Base-by-base conservation (phyloP, 2,797 vertebrate genomes). In the Rhynchotus rufescens region DNA sequence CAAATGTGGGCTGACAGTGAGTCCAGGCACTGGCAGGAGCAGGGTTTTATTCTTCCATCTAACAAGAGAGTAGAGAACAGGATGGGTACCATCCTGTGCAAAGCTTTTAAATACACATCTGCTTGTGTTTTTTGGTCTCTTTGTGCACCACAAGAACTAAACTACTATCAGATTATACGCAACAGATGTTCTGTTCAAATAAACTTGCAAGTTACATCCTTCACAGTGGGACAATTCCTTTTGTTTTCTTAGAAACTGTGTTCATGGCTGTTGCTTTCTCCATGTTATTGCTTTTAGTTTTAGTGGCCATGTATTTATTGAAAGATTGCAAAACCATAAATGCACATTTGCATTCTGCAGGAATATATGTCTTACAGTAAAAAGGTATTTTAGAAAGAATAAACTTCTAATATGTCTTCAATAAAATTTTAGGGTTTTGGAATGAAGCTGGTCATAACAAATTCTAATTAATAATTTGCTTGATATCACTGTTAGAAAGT, bases 31-130 rank as follows among this genome's bases (percentile, higher is more conserved):
- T 66, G 62, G 32, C 57, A 65, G 45, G 42, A 60, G 2, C n/a
- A 54, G 60, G 40, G 47, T 69, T 95, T 94, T 83, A 59, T 85
- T 94, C 79, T 88, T 74, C 49, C 34, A 1, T 84, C 67, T 64
- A 32, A 85, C 61, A 61, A 51, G 62, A 91, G n/a, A 57, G 34
- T 8, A 40, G 73, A 88, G 67, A 75, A 52, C 26, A 17, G 80
- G 84, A 81, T 61, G 61, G 44, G 36, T 59, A 68, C 60, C 61
- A 68, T 80, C 72, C 36, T 34, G 19, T 49, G 40, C 10, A 6
- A 75, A 84, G 73, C 64, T 72, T 93, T 93, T 93, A 90, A 73
- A 51, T 28, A 9, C 44, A 80, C 95, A 96, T 94, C 96, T 96
- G 95, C 71, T 94, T 14, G 4, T 61, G n/a, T 57, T 69, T 94